Base-by-base conservation (phyloP, 2,113 vertebrate genomes). In the Cheilinus undulatus region DNA sequence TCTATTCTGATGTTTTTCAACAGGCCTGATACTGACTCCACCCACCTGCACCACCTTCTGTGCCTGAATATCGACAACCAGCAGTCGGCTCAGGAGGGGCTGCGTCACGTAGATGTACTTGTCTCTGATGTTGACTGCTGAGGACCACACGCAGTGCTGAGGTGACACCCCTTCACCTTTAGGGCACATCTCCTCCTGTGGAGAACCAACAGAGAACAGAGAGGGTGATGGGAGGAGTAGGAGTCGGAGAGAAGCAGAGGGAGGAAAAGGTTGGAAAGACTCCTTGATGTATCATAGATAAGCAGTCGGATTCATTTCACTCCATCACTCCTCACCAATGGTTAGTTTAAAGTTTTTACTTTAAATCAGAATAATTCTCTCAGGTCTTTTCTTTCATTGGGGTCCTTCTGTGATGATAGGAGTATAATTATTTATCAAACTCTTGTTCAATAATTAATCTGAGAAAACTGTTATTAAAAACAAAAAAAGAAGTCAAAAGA, bases 31-130 rank as follows among this genome's bases (percentile, higher is more conserved):
- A 58, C 13, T 51, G 42, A n/a, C 62, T 76, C 32, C 64, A 86
- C 86, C 78, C 95, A 98, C 97, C 95, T 98, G 95, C 46, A 96
- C 76, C 66, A 97, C 95, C 88, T 96, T 98, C 91, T 99, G 97
- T 14, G 95, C 94, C 80, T 96, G 96, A 22, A 95, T 93, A 69
- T 98, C 97, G 1, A 99, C 92, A 40, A 98, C 90, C 56, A 98
- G 90, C 73, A 99, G 91, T 85, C 96, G 93, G 56, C 92, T 94
- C 66, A 93, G 95, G 3, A 93, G 89, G 1, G 97, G 97, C 89
- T 99, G 97, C 3, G 95, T 92, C 73, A 91, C 95, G 1, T 97
- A 99, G 92, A 99, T 94, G 84, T 96, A 98, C 76, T 95, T 96
- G 80, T 98, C 95, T 83, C 96, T 93, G 82, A 98, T 91, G 56